Conservation (phyloP, 2,113 vertebrate species). For the Chaenogobius annularis region DNA sequence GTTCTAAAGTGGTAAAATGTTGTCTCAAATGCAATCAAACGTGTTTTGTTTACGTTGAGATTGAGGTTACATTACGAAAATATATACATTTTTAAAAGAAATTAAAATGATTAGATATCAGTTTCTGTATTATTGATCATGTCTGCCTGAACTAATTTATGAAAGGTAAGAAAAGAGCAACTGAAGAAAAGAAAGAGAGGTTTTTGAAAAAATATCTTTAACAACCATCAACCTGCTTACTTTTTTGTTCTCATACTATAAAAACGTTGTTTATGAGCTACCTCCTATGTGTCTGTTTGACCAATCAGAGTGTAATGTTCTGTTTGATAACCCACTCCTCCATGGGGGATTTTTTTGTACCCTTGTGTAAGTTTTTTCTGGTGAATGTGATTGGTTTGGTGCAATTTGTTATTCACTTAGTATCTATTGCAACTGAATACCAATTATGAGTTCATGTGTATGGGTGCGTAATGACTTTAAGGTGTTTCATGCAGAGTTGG, state of each 20-base stretch:
- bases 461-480: constrained; percentile 49
- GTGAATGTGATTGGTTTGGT: constrained; percentile 36
- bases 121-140: too few species aligned
- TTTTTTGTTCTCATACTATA: neutral
- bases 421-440: constrained; percentile 36
- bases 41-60: too few species aligned
- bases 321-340: constrained; percentile 35
- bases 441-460: constrained; percentile 40
- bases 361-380: constrained; percentile 39
- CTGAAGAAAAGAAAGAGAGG: too few species aligned
- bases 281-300: constrained; percentile 2
- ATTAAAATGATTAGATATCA: too few species aligned
- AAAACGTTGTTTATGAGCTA: constrained; percentile 17
- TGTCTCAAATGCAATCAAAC: too few species aligned
- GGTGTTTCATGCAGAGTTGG: constrained; percentile 42
- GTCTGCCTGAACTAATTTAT: too few species aligned
- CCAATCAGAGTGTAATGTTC: constrained; percentile 31
- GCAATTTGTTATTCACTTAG: constrained; percentile 40
- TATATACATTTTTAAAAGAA: too few species aligned
- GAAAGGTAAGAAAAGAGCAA: too few species aligned
- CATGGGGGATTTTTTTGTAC: constrained; percentile 38
- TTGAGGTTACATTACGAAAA: too few species aligned
- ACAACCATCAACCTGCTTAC: too few species aligned
- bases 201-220: too few species aligned
- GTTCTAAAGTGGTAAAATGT: too few species aligned